Evolutionary conservation across 1,140 invertebrate genomes (phyloP), one percentile per base, ranked within the genome.

Genomic region (Zaprionus ghesquierei): DNA sequence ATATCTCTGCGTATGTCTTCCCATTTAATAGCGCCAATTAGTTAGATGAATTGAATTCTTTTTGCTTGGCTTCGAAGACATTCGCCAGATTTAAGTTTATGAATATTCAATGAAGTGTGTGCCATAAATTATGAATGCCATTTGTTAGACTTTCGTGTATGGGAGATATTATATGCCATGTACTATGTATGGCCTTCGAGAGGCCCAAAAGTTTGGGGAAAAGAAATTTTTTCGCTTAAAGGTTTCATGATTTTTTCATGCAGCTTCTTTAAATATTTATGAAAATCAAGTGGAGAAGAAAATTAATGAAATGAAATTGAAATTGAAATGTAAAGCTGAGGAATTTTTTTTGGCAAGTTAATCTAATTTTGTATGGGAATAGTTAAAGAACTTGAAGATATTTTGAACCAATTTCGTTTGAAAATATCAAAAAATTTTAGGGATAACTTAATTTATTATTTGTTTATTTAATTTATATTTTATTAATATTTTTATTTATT

Each of bases 51-150:
- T 89, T 84, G 77, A 84, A 68, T 62, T 33, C 69, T 77, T 66
- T 78, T 77, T 65, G 50, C 18, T 22, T 61, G 60, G 60, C 54
- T 64, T n/a, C 51, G n/a, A 29, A 29, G 27, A 54, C 49, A 51
- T 65, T 69, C 73, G 70, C 66, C 51, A 89, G 84, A 89, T 89
- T 89, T 75, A 84, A 84, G 84, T 89, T 87, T 89, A 89, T 89
- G 84, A 89, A 89, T 89, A 89, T 89, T 89, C 84, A 89, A 89
- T 89, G 84, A 84, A 84, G 85, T 89, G 85, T 84, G 77, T 75
- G 76, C 73, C 73, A 87, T 89, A 87, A 87, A 87, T 87, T 87
- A 89, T 89, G 74, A 79, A 84, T 87, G 84, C 76, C 84, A 87
- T 86, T 86, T 86, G 81, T 86, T 86, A 79, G 79, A 64, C 77